phyloP scores from a whole-genome alignment of 2,113 vertebrate species.

The Phainopepla nitens region DNA sequence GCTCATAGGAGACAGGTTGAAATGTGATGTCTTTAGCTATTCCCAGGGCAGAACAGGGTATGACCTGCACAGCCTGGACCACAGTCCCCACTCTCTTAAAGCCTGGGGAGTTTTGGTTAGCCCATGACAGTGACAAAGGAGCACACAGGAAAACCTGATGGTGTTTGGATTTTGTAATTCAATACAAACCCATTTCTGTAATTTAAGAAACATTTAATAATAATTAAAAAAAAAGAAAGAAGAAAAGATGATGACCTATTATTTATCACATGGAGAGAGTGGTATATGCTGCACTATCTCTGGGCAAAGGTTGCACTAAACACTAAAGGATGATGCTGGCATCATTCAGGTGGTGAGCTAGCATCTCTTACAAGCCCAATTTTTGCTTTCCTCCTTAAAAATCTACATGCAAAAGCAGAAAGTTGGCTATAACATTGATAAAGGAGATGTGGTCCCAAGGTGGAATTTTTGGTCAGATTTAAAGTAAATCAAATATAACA shows the following conservation, averaged over 20 bases:
- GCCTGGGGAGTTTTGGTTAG: neutral
- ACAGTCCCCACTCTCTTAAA: neutral
- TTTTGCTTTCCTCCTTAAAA: slow-evolving; percentile 7
- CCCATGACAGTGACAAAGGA: slow-evolving; percentile 7
- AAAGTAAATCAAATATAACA: slow-evolving; percentile 43
- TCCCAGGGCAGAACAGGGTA: neutral
- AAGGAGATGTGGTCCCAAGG: neutral
- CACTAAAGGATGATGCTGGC: neutral
- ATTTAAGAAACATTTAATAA: neutral
- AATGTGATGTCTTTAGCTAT: neutral
- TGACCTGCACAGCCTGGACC: neutral
- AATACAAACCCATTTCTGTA: slow-evolving; percentile 1
- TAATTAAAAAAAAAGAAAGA: neutral
- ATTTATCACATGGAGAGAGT: slow-evolving; percentile 30
- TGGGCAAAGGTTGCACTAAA: neutral
- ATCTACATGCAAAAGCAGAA: neutral
- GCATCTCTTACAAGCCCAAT: neutral
- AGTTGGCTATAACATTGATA: neutral
- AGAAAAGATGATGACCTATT: neutral
- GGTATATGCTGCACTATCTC: neutral
- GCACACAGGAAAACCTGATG: neutral
- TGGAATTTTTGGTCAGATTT: neutral
- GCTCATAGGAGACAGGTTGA: neutral
- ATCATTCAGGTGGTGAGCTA: neutral
- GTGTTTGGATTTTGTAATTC: neutral